Percentiles rank a stretch among this genome's conserved stretches.
Evolutionary conservation across 1,140 invertebrate species (phyloP).

Genomic region (Trachymyrmex septentrionalis): DNA sequence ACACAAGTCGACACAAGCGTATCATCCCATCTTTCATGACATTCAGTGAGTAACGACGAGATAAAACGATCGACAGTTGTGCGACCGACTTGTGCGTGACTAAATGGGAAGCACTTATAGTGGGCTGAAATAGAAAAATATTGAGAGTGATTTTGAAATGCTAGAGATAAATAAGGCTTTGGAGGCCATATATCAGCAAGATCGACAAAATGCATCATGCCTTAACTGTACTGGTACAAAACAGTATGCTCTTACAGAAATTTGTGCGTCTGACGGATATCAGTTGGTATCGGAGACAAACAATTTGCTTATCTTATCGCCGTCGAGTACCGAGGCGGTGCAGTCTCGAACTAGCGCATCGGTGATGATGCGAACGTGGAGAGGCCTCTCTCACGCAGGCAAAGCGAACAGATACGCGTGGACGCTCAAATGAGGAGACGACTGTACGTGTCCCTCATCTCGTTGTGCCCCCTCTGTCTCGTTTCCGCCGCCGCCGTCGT

Average conservation of each 20-base stretch:
- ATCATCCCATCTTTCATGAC: too few relatives aligned
- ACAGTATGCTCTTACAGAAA: not conserved
- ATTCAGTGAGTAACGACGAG: too few relatives aligned
- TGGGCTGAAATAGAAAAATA: not conserved
- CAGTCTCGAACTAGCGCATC: not conserved
- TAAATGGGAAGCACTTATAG: too few relatives aligned
- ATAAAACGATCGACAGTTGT: too few relatives aligned
- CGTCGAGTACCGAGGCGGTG: conserved; percentile 14
- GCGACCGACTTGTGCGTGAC: too few relatives aligned
- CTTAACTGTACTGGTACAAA: too few relatives aligned
- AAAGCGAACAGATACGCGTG: conserved; percentile 1
- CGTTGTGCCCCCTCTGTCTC: conserved; percentile 46
- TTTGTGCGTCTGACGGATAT: not conserved
- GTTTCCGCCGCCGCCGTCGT: not conserved
- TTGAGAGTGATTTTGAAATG: not conserved
- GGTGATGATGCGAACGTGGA: not conserved
- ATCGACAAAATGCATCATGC: not conserved
- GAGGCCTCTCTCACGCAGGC: not conserved
- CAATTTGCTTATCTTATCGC: conserved; percentile 33
- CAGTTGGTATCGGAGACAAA: conserved; percentile 23
- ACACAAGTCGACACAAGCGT: too few relatives aligned
- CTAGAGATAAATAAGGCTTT: not conserved
- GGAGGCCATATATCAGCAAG: not conserved
- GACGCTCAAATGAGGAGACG: conserved; percentile 48
- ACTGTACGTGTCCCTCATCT: conserved; percentile 65